Evolutionary conservation across 2,113 vertebrate species (phyloP), one percentile per base, ranked within the genome.

Genomic region (Chunga burmeisteri): DNA sequence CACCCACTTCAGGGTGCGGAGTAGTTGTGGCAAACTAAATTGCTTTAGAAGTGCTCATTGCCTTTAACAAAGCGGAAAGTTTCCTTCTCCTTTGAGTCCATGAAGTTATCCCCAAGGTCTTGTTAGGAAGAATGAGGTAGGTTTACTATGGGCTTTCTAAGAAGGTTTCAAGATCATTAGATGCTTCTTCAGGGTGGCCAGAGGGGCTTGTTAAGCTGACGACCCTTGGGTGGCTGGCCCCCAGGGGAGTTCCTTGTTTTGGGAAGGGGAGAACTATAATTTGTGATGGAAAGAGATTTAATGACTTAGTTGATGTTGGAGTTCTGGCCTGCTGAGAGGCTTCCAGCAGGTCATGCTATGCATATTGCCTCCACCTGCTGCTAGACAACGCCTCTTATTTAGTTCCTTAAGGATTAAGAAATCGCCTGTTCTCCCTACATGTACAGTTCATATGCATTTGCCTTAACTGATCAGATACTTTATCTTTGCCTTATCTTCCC

Each of bases 91-190:
- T 90, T 50, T 34, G 55, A 40, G 49, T 29, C 46, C 56, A 8
- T 70, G 95, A 94, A 96, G 85, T 71, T 94, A 61, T 74, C 81
- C 78, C 26, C 6, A 16, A 9, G 84, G 80, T 16, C 66, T 97
- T 88, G 78, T 96, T 97, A 97, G 79, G n/a, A 49, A 91, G 29
- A 18, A 71, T 22, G 50, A 83, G 16, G 55, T 14, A 84, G 2
- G 5, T 66, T 90, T 65, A 42, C 70, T 46, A 13, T 10, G 66
- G 88, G 27, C 61, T 93, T 11, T 53, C 63, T 81, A 84, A 94
- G 91, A 90, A 32, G 3, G 17, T 92, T 93, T 92, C 92, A 67
- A 84, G 81, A 89, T 30, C 73, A 26, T 63, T 55, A 81, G 52
- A 91, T 56, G 36, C 40, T 93, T 63, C 59, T 89, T 97, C 94